Evolutionary conservation across 2,888 invertebrate genomes (phyloP).

Genomic region (Amiota mariae): DNA sequence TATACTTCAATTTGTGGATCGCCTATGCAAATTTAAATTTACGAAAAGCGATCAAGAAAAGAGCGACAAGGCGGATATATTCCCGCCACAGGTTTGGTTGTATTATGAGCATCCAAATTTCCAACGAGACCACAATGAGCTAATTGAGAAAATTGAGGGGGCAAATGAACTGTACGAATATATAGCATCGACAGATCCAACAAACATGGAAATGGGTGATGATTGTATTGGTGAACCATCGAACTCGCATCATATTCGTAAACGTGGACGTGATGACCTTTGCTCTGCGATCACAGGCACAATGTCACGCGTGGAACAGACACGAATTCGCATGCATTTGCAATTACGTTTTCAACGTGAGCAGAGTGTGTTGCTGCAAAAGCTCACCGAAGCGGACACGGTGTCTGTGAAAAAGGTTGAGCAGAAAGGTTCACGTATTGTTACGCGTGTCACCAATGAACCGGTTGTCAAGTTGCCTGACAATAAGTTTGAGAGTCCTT

Average conservation of each 20-base stretch:
- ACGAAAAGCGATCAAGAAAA: not conserved
- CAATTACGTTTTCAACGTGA: conserved; percentile 46
- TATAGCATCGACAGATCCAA: not conserved
- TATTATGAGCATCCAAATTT: conserved; percentile 11
- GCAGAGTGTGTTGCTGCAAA: not conserved
- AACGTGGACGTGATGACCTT: conserved; percentile 97
- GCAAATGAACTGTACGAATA: not conserved
- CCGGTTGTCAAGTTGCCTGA: conserved; percentile 8
- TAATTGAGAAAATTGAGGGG: conserved; percentile 4
- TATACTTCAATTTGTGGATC: not conserved
- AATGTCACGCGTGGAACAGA: conserved; percentile 92
- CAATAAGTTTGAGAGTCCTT: conserved; percentile 15
- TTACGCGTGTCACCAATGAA: not conserved
- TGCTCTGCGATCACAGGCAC: conserved; percentile 96
- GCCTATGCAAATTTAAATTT: not conserved
- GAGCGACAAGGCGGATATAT: not conserved
- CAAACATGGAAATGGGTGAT: conserved; percentile 85
- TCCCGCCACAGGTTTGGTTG: not conserved
- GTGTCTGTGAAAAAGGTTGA: not conserved
- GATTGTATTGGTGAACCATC: conserved; percentile 95
- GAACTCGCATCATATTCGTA: conserved; percentile 96
- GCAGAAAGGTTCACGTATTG: conserved; percentile 16
- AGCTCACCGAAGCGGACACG: not conserved
- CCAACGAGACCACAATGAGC: not conserved
- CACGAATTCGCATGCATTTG: not conserved